Evolutionary conservation across 2,113 vertebrate species (phyloP).

Genomic region (Alectura lathami): DNA sequence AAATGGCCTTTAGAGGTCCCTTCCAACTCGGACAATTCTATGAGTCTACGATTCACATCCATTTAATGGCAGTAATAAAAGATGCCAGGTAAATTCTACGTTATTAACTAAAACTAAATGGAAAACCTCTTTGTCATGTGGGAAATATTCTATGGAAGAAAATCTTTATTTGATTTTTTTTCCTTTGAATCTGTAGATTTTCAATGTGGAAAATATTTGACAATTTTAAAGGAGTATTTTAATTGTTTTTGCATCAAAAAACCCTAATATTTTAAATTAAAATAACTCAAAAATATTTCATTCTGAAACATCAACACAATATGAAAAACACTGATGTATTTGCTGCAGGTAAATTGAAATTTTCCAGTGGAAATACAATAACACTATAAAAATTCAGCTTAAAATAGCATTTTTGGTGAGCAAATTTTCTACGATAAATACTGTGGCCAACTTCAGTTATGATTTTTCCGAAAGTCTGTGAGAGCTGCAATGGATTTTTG

Average conservation of each 20-base stretch:
- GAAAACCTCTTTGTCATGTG: background rate
- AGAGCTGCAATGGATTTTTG: conserved; percentile 14
- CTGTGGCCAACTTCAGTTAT: background rate
- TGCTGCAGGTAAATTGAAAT: conserved; percentile 20
- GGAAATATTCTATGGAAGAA: background rate
- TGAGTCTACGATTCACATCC: no score
- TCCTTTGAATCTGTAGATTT: background rate
- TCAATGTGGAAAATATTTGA: background rate
- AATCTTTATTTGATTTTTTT: background rate
- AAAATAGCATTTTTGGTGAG: background rate
- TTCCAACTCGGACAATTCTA: no score
- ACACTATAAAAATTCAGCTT: background rate
- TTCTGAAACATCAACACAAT: background rate
- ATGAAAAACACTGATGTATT: background rate
- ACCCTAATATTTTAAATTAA: background rate
- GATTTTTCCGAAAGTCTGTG: conserved; percentile 19
- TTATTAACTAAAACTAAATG: background rate
- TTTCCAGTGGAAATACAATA: conserved; percentile 46
- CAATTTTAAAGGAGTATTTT: background rate
- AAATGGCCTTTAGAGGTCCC: no score
- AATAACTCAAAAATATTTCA: background rate
- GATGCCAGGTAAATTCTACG: background rate
- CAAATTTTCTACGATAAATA: background rate
- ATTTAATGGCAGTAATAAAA: background rate
- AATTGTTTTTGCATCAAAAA: background rate